A percentile compares a stretch with the other conserved stretches of the same genome.
phyloP scores from a whole-genome alignment of 2,797 vertebrate species.

The Morus bassanus region DNA sequence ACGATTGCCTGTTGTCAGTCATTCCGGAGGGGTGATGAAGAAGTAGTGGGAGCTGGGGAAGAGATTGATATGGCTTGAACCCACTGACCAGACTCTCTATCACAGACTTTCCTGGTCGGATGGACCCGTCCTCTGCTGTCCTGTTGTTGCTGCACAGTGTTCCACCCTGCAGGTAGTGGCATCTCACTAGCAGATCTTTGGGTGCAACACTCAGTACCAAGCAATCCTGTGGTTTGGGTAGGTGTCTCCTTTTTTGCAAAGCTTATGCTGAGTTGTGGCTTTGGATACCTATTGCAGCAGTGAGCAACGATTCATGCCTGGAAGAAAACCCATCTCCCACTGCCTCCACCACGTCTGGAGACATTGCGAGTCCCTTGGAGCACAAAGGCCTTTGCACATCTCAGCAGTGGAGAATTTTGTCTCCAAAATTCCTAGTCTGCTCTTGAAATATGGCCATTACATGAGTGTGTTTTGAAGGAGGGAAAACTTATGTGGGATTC shows the following conservation, averaged over 20 bases:
- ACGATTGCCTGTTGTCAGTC: not conserved
- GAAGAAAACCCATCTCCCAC: not conserved
- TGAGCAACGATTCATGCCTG: accelerated
- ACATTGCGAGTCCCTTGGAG: not conserved
- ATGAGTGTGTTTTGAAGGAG: not conserved
- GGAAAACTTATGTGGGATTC: not conserved
- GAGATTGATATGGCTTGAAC: not conserved
- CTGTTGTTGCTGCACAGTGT: not conserved
- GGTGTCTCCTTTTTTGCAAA: not conserved
- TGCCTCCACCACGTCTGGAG: not conserved
- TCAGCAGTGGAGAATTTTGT: not conserved
- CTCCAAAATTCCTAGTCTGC: not conserved
- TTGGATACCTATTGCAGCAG: not conserved
- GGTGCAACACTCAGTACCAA: not conserved
- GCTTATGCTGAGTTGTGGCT: not conserved
- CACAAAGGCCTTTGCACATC: not conserved
- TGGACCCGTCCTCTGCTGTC: not conserved
- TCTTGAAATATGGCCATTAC: not conserved
- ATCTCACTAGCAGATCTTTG: not conserved
- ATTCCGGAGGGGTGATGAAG: not conserved
- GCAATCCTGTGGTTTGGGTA: not conserved
- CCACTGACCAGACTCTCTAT: not conserved
- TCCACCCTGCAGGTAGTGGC: not conserved
- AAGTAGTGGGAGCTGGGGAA: not conserved
- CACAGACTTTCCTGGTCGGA: not conserved